Conservation (phyloP, 1,140 invertebrate genomes). For the Sycobia sp. region DNA sequence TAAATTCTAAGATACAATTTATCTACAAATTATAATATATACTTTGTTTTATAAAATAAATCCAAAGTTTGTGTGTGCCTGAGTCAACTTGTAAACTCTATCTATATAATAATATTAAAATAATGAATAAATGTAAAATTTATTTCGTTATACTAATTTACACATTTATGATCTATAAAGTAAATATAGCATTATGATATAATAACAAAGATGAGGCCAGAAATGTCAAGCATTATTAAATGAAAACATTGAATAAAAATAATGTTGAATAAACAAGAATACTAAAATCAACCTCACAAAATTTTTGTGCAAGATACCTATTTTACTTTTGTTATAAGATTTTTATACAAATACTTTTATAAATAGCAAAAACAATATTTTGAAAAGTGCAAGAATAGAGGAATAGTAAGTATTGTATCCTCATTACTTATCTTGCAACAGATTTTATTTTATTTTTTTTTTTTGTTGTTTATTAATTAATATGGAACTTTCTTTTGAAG, state of each 20-base stretch:
- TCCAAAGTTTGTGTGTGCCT: too few relatives aligned
- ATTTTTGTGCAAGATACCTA: conserved; percentile 22
- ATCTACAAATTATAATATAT: too few relatives aligned
- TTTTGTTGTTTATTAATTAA: neutral
- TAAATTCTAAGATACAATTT: too few relatives aligned
- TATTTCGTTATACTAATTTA: conserved; percentile 33
- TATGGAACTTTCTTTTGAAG: conserved; percentile 20
- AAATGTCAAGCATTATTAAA: too few relatives aligned
- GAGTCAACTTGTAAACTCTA: too few relatives aligned
- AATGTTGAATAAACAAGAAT: conserved; percentile 12
- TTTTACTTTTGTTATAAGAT: conserved; percentile 6
- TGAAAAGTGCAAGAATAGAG: conserved; percentile 17
- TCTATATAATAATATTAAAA: too few relatives aligned
- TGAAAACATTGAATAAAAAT: conserved; percentile 9
- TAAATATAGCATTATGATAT: conserved; percentile 23
- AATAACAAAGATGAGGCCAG: conserved; percentile 17
- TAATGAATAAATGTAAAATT: conserved; percentile 34
- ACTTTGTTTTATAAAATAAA: too few relatives aligned
- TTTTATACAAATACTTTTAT: conserved; percentile 26
- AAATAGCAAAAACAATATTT: conserved; percentile 19
- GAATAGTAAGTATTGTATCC: conserved; percentile 24
- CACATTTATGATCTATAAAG: conserved; percentile 30
- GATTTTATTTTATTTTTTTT: conserved; percentile 8
- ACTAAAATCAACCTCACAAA: conserved; percentile 20
- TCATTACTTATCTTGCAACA: conserved; percentile 11